Conservation (phyloP, 2,797 vertebrate species). For the Poeciliopsis turneri region DNA sequence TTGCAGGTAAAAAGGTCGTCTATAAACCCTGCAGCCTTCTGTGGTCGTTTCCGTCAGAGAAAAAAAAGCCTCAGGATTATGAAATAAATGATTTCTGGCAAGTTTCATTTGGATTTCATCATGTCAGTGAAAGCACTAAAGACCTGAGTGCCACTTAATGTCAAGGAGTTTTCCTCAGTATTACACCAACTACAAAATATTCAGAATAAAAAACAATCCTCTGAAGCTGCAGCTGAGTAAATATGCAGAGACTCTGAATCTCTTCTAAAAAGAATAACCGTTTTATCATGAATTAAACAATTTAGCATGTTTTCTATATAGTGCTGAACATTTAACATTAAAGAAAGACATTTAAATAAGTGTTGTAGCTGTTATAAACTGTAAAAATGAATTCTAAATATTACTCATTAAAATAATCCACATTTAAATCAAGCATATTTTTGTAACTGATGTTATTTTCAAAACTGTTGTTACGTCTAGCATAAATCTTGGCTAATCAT, state of each 20-base stretch:
- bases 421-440: neutral
- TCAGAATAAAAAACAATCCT: constrained; percentile 1
- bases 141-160: constrained; percentile 6
- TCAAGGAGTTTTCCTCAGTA: constrained; percentile 7
- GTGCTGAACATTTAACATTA: neutral
- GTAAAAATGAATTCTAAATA: neutral
- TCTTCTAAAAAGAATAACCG: neutral
- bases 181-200: constrained; percentile 8
- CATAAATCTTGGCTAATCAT: neutral
- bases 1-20: constrained; percentile 37
- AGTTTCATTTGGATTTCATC: constrained; percentile 21
- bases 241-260: neutral
- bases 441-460: neutral
- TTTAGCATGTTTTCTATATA: neutral
- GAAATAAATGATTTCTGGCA: constrained; percentile 8
- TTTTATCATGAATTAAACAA: neutral
- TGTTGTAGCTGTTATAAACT: neutral
- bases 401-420: neutral
- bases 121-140: constrained; percentile 8
- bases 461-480: neutral
- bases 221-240: constrained; percentile 5
- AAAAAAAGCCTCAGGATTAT: constrained; percentile 41
- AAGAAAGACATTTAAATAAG: neutral
- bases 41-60: constrained; percentile 30
- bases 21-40: constrained; percentile 19